phyloP scores from a whole-genome alignment of 37 sponge, comb jelly and placozoan species.

The Eunapius fragilis region DNA sequence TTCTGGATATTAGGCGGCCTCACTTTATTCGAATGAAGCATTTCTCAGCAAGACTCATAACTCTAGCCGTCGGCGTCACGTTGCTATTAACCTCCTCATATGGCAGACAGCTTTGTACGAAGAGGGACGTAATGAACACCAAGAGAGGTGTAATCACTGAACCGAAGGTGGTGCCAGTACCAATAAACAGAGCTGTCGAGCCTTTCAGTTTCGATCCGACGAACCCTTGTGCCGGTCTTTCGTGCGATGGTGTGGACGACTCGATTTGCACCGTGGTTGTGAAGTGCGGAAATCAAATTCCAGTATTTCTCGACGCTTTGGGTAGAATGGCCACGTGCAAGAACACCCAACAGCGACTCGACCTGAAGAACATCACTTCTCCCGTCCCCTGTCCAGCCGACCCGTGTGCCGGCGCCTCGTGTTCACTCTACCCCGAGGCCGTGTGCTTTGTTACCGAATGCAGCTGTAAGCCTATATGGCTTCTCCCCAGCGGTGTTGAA shows the following conservation, averaged over 20 bases:
- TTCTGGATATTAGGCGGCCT: too few relatives aligned
- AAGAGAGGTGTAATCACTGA: too few relatives aligned
- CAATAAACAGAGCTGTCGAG: too few relatives aligned
- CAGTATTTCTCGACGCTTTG: constrained; percentile 36
- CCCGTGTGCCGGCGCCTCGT: constrained; percentile 43
- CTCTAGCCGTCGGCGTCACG: too few relatives aligned
- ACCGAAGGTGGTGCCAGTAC: too few relatives aligned
- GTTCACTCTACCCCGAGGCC: constrained; percentile 30
- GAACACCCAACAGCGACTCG: constrained; percentile 5
- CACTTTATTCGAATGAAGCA: too few relatives aligned
- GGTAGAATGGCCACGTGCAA: not conserved
- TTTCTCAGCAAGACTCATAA: too few relatives aligned
- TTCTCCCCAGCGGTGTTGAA: constrained; percentile 12
- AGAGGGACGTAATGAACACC: too few relatives aligned
- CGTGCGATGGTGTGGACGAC: constrained; percentile 32
- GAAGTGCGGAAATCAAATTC: constrained; percentile 45
- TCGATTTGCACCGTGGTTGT: constrained; percentile 47
- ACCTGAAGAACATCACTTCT: not conserved
- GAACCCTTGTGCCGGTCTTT: constrained; percentile 30
- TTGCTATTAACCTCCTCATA: too few relatives aligned
- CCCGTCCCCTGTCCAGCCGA: constrained; percentile 24
- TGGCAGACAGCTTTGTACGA: too few relatives aligned
- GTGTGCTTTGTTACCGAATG: constrained; percentile 51
- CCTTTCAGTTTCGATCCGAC: not conserved
- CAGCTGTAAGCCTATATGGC: constrained; percentile 30